phyloP scores from a whole-genome alignment of 1,140 invertebrate genomes.

The Caenorhabditis remanei region DNA sequence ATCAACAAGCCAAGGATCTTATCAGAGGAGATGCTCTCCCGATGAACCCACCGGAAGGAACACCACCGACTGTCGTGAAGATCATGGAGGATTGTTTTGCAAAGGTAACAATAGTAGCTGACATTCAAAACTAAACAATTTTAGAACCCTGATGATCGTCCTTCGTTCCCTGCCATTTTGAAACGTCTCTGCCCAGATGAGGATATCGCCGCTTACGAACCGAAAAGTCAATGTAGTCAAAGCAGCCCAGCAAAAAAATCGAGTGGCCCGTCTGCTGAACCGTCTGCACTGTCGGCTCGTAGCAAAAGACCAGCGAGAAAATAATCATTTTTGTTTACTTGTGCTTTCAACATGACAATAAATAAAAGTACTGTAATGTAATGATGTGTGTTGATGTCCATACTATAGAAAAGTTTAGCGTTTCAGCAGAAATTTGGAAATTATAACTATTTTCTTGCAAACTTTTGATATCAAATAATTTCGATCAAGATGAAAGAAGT shows the following conservation, averaged over 20 bases:
- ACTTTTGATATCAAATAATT: too few species aligned
- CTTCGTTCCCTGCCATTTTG: slow-evolving; percentile 61
- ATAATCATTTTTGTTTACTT: too few species aligned
- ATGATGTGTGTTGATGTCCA: too few species aligned
- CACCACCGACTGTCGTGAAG: slow-evolving; percentile 47
- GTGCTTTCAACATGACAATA: too few species aligned
- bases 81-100: slow-evolving; percentile 65
- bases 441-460: too few species aligned
- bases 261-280: not conserved
- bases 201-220: slow-evolving; percentile 38
- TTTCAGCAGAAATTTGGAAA: too few species aligned
- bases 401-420: too few species aligned
- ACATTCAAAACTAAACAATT: not conserved
- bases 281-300: too few species aligned
- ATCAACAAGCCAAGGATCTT: slow-evolving; percentile 86
- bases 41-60: slow-evolving; percentile 61
- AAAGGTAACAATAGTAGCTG: not conserved
- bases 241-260: not conserved
- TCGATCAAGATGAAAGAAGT: too few species aligned
- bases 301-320: too few species aligned
- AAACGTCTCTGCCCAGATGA: slow-evolving; percentile 65
- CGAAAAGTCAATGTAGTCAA: not conserved
- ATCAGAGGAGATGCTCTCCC: slow-evolving; percentile 59
- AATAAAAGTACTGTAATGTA: too few species aligned
- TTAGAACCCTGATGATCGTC: slow-evolving; percentile 60